Evolutionary conservation across 2,113 vertebrate genomes (phyloP), one percentile per base, ranked within the genome.

Genomic region (Strix aluco): DNA sequence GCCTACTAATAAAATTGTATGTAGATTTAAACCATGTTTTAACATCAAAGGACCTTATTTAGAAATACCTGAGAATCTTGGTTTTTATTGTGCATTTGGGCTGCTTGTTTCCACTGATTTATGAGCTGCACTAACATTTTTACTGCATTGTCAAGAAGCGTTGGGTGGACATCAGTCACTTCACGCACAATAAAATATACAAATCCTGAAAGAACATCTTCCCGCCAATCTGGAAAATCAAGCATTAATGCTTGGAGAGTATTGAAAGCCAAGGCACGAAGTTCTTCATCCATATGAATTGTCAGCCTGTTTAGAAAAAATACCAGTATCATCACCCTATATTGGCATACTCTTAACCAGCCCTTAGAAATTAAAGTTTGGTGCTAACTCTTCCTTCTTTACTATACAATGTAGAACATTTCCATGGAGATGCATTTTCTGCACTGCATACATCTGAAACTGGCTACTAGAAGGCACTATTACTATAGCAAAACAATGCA

Each of bases 211-310:
- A 99, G 98, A 81, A 99, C 99, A 63, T 99, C 99, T 96, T 99
- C 99, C 49, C 99, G 98, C 99, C 99, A 99, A 95, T 99, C 99
- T 59, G 99, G 99, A 97, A 99, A 99, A 97, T 99, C 99, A 96
- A 99, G 98, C 99, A 99, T 99, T 93, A 99, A 98, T 46, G 99
- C 99, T 97, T 99, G 99, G 89, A 99, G 99, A 20, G 99, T 99
- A 78, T 99, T 99, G 97, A 99, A 99, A 93, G 99, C 99, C 94
- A 99, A 98, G 71, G 99, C 99, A 61, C 99, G 99, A 59, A 99
- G 98, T 96, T 99, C 99, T 98, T 99, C 99, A 78, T 99, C 99
- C 99, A 99, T 99, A 94, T 99, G 99, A 97, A 99, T 98, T 72
- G 99, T 99, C 96, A 99, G 97, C 97, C 99, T 99, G 97, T 84